Base-by-base conservation (phyloP, 2,113 vertebrate species). In the Pseudonaja textilis region DNA sequence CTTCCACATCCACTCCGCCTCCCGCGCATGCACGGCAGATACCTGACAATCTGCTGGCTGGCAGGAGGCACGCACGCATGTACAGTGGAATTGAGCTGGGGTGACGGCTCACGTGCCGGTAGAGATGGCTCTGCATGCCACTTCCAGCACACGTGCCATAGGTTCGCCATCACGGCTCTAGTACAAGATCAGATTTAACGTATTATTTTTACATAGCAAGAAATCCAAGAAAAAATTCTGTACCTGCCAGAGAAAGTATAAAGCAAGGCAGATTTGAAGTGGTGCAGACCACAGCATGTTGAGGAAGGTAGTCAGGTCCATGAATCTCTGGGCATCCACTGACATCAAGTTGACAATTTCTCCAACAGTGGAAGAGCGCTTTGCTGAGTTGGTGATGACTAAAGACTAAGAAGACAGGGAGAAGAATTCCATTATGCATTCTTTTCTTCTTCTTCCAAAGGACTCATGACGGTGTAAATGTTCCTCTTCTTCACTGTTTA, bases 341-440 rank as follows among this genome's bases (percentile, higher is more conserved):
- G 99, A 99, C 99, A 99, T 99, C 96, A 99, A 96, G 96, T 99
- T 99, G 91, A 99, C 99, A 0, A 99, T 97, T 95, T 99, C 99
- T 54, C 99, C 99, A 85, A 99, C 97, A 0, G 99, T 99, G 4
- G 98, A 99, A 0, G 98, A 97, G 5, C 98, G 99, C 88, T 99
- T 99, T 2, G 98, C 99, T 0, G 98, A 97, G 23, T 98, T 99
- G 1, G 98, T 99, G 95, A 99, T 99, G 69, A 98, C 97, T 94
- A 99, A 97, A 0, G 99, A 97, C 99, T 99, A 95, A 50, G 89
- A 92, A 81, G 5, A n/a, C 9, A 90, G 34, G 22, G 50, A 92
- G 42, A 90, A 26, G 52, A 87, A 88, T 22, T 25, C 16, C 26
- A n/a, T 89, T 61, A 93, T 59, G 18, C 9, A 74, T 29, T 52